Conservation (phyloP, 2,113 vertebrate species). For the Platanista minor region DNA sequence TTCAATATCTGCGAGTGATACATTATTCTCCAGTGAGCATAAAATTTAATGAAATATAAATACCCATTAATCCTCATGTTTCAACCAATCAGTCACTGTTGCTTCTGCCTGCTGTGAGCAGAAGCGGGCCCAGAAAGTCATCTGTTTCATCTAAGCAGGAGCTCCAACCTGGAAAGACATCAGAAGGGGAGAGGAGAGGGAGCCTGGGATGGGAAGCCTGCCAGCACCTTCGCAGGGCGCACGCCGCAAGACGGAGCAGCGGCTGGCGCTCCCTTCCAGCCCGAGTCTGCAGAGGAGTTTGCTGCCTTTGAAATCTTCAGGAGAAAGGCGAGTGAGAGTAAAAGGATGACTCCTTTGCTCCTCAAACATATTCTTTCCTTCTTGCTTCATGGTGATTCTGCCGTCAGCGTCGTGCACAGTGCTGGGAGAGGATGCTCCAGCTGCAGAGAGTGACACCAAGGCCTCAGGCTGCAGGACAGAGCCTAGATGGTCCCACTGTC, state of each 20-base stretch:
- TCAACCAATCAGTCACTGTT: constrained; percentile 90
- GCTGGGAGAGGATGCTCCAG: background rate
- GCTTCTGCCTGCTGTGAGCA: constrained; percentile 89
- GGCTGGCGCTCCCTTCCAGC: background rate
- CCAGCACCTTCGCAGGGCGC: constrained; percentile 58
- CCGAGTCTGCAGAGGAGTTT: background rate
- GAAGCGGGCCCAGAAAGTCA: constrained; percentile 89
- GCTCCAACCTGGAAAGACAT: constrained; percentile 87
- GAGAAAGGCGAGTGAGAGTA: background rate
- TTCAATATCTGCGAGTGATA: constrained; percentile 94
- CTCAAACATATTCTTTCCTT: background rate
- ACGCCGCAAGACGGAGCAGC: rapidly evolving
- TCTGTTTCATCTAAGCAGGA: constrained; percentile 92
- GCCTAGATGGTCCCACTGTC: rapidly evolving
- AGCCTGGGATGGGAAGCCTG: constrained; percentile 57
- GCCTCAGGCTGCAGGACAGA: rapidly evolving
- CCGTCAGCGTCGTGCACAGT: background rate
- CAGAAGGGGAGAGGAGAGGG: constrained; percentile 80
- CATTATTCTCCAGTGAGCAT: constrained; percentile 94
- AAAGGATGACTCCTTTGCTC: background rate
- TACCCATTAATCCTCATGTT: constrained; percentile 98
- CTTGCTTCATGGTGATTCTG: background rate
- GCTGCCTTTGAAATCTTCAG: background rate
- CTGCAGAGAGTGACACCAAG: rapidly evolving
- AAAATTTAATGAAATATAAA: constrained; percentile 99